A percentile compares a stretch with the other conserved stretches of the same genome.
Evolutionary conservation across 2,113 vertebrate genomes (phyloP).

Genomic region (Chauna torquata): DNA sequence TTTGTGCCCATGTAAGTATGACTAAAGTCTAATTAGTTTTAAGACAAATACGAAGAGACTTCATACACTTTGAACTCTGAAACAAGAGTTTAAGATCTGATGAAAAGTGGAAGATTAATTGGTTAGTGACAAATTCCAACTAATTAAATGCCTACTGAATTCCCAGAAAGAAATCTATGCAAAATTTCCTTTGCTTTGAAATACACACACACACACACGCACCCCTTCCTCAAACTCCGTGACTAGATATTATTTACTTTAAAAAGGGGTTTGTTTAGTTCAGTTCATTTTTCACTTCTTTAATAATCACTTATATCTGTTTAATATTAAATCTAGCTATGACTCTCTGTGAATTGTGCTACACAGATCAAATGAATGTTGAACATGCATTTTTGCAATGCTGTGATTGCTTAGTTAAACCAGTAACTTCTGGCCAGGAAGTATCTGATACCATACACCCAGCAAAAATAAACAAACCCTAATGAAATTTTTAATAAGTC

Average conservation of each 20-base stretch:
- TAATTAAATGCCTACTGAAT: background rate
- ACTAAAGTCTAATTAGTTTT: background rate
- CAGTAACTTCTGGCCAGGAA: background rate
- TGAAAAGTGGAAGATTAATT: background rate
- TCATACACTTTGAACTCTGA: background rate
- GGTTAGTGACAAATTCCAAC: background rate
- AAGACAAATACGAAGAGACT: background rate
- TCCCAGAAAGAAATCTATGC: background rate
- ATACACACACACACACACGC: background rate
- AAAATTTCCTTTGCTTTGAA: background rate
- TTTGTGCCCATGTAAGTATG: background rate
- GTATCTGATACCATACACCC: background rate
- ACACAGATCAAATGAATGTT: background rate
- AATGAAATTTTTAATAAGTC: background rate
- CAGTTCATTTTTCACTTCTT: background rate
- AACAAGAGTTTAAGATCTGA: background rate
- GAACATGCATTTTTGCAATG: background rate
- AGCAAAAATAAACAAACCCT: background rate
- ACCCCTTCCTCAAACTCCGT: background rate
- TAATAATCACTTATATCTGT: background rate
- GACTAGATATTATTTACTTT: background rate
- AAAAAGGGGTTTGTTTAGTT: background rate
- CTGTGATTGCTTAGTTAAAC: background rate
- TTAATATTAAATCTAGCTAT: background rate
- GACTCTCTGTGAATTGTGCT: background rate